Conservation (phyloP, 2,888 invertebrate genomes). For the Clitarchus hookeri region DNA sequence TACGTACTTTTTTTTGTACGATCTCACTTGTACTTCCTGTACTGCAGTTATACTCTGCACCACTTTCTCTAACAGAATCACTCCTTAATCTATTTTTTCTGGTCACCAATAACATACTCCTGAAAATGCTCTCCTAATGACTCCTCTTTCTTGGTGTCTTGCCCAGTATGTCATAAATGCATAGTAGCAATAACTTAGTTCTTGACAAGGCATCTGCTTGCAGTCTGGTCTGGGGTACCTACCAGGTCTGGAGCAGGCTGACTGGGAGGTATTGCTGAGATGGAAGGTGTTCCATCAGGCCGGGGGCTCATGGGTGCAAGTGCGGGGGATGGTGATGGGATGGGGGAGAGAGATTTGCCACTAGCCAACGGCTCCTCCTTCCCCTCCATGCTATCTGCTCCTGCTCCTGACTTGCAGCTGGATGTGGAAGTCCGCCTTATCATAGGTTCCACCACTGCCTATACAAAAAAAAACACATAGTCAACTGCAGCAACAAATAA, state of each 20-base stretch:
- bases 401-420: not conserved
- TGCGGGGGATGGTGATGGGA: conserved; percentile 37
- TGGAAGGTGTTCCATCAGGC: conserved; percentile 47
- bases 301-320: conserved; percentile 51
- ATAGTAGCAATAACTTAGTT: not conserved
- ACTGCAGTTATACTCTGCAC: no score
- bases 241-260: conserved; percentile 31
- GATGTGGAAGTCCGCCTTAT: not conserved
- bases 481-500: no score
- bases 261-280: conserved; percentile 25
- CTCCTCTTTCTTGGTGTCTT: not conserved
- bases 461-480: no score
- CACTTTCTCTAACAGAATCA: no score
- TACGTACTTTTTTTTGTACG: no score
- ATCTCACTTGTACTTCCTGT: no score
- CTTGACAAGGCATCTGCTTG: not conserved
- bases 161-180: not conserved
- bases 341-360: conserved; percentile 34
- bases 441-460: not conserved
- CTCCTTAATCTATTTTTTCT: no score
- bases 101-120: no score
- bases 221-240: not conserved
- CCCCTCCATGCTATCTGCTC: not conserved
- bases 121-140: no score
- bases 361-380: not conserved